Evolutionary conservation across 2,888 invertebrate genomes (phyloP).

Genomic region (Sminthurinus aureus): DNA sequence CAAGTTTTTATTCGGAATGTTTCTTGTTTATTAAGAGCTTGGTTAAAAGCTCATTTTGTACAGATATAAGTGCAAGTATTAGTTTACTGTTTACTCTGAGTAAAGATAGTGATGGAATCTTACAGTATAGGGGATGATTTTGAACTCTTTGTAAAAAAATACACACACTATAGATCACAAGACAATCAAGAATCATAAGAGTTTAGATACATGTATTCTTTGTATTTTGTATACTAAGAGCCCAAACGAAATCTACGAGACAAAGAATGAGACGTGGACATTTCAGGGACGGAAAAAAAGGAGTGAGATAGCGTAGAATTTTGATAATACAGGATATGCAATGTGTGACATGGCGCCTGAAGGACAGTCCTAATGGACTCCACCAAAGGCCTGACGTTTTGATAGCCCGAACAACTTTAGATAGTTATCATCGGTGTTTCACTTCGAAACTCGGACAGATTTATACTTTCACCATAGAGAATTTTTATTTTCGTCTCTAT

Average conservation of each 20-base stretch:
- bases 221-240: not conserved
- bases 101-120: not conserved
- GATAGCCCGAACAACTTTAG: constrained; percentile 47
- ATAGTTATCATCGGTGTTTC: constrained; percentile 46
- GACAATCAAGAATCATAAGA: not conserved
- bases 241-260: not conserved
- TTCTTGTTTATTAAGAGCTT: too few relatives aligned
- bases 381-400: constrained; percentile 46
- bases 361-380: constrained; percentile 45
- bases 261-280: not conserved
- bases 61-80: too few relatives aligned
- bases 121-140: not conserved
- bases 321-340: constrained; percentile 17
- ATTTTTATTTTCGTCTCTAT: constrained; percentile 41
- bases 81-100: too few relatives aligned
- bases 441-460: constrained; percentile 44
- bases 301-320: not conserved
- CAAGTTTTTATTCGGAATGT: too few relatives aligned
- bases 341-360: constrained; percentile 23
- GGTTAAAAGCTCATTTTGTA: too few relatives aligned
- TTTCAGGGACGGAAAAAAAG: not conserved
- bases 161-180: not conserved
- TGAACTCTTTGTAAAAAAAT: not conserved
- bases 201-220: not conserved
- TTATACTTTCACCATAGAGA: constrained; percentile 36